These are phyloP conservation scores for Ganaspis sp. DNA, from an alignment of 1,140 invertebrate species.

Conservation along the genomic window DNA sequence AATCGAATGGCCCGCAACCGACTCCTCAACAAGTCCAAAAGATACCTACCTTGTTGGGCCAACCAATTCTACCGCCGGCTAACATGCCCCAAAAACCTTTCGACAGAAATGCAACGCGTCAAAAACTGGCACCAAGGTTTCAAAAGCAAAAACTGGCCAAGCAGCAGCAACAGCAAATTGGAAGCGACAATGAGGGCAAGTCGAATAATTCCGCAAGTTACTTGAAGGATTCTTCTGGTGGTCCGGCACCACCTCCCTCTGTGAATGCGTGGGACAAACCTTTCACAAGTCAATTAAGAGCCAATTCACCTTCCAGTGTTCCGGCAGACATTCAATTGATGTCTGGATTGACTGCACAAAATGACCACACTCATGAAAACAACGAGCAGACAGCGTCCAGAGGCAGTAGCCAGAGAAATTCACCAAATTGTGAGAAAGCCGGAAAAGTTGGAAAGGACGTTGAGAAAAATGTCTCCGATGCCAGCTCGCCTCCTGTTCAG, in stretches of 20 bases:
- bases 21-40: constrained; percentile 71
- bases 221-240: constrained; percentile 74
- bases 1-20: constrained; percentile 66
- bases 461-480: constrained; percentile 82
- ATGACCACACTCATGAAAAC: constrained; percentile 62
- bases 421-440: constrained; percentile 73
- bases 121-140: constrained; percentile 86
- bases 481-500: constrained; percentile 86
- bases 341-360: constrained; percentile 42
- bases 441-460: constrained; percentile 65
- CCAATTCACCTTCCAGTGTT: constrained; percentile 70
- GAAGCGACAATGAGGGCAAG: constrained; percentile 45
- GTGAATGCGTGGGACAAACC: constrained; percentile 93
- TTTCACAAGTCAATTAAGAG: constrained; percentile 81
- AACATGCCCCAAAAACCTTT: constrained; percentile 75
- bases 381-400: constrained; percentile 62
- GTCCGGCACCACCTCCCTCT: constrained; percentile 80
- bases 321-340: constrained; percentile 24
- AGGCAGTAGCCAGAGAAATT: constrained; percentile 79
- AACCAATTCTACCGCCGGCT: constrained; percentile 74
- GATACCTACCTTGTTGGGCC: constrained; percentile 76
- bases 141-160: constrained; percentile 84
- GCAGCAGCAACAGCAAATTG: constrained; percentile 70
- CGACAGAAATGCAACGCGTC: constrained; percentile 76
- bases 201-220: constrained; percentile 35